Percentiles rank a stretch among this genome's conserved stretches.
Evolutionary conservation across 2,888 invertebrate genomes (phyloP).

Genomic region (Euzophera pinguis): DNA sequence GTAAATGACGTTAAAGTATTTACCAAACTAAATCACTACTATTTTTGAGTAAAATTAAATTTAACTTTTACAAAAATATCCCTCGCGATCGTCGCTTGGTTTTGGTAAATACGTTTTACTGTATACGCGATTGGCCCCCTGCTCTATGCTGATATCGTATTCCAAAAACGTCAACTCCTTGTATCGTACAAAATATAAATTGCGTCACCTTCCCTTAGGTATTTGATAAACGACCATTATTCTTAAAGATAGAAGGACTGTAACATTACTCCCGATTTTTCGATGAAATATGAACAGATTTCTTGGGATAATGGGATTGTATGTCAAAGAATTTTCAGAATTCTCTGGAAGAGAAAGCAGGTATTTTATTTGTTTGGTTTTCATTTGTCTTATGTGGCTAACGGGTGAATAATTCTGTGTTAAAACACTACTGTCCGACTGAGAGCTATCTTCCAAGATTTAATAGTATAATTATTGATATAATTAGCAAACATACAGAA

Average conservation of each 20-base stretch:
- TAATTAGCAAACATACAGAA: too few relatives aligned
- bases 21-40: too few relatives aligned
- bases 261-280: slow-evolving; percentile 4
- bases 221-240: slow-evolving; percentile 1
- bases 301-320: background rate
- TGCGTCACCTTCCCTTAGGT: background rate
- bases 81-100: too few relatives aligned
- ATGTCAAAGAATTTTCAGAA: background rate
- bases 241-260: background rate
- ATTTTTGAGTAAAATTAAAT: too few relatives aligned
- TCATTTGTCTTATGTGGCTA: background rate
- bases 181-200: background rate
- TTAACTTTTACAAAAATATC: too few relatives aligned
- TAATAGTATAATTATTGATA: too few relatives aligned
- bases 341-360: background rate
- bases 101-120: too few relatives aligned
- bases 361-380: background rate
- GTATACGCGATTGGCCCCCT: too few relatives aligned
- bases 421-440: too few relatives aligned
- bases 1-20: too few relatives aligned
- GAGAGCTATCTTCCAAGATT: too few relatives aligned
- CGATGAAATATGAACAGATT: background rate
- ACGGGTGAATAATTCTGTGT: background rate
- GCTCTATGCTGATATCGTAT: background rate
- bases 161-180: background rate